A percentile compares a stretch with the other conserved stretches of the same genome.
Conservation (phyloP, 1,140 invertebrate species). For the Drosophila bocki region DNA sequence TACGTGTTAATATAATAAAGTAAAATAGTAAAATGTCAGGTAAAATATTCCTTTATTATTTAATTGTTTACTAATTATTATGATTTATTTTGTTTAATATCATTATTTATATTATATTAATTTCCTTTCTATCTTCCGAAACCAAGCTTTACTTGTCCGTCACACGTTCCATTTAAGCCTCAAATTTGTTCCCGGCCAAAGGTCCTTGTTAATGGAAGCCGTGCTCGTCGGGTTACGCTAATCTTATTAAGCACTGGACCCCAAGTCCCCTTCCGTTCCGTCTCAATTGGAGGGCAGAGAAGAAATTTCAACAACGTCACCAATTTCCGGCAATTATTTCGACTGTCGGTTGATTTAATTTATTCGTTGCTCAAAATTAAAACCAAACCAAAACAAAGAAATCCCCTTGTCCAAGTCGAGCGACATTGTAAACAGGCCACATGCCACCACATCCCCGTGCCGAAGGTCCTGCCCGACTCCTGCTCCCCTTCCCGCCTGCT, state of each 20-base stretch:
- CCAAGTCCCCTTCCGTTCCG: not conserved
- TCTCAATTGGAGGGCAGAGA: constrained; percentile 19
- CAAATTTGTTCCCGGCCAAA: constrained; percentile 7
- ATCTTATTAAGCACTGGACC: constrained; percentile 45
- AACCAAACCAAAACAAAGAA: constrained; percentile 76
- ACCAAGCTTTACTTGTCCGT: constrained; percentile 19
- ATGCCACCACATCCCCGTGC: constrained; percentile 17
- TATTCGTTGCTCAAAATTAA: constrained; percentile 82
- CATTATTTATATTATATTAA: not conserved
- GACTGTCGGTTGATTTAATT: constrained; percentile 82
- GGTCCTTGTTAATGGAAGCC: constrained; percentile 26
- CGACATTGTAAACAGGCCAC: constrained; percentile 71
- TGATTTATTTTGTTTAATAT: not conserved
- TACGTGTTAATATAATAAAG: too few relatives aligned
- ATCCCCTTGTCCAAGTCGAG: constrained; percentile 78
- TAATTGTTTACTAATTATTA: not conserved
- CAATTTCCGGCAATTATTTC: constrained; percentile 82
- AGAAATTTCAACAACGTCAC: constrained; percentile 63
- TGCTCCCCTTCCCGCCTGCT: constrained; percentile 20
- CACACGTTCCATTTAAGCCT: constrained; percentile 30
- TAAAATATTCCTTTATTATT: too few relatives aligned
- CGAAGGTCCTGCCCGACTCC: constrained; percentile 24
- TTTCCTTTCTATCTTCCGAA: not conserved
- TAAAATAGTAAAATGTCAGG: too few relatives aligned
- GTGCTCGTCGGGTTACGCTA: constrained; percentile 41